A percentile compares a stretch with the other conserved stretches of the same genome.
phyloP scores from a whole-genome alignment of 2,888 invertebrate genomes.

The Cataglyphis rosenhaueri region DNA sequence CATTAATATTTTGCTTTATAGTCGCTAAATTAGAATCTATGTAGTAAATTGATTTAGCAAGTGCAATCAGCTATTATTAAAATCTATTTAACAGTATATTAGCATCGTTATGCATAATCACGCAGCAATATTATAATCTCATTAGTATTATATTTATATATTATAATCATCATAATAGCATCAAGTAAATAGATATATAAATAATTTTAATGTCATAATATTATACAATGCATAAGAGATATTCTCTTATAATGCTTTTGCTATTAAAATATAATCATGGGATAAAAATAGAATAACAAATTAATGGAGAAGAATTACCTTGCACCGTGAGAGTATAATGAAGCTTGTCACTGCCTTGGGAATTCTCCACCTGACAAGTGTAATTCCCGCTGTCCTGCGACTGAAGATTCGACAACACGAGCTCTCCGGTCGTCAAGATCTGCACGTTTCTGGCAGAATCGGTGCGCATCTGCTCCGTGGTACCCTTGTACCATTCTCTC shows the following conservation, averaged over 20 bases:
- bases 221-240: neutral
- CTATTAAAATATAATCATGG: neutral
- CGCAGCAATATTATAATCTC: neutral
- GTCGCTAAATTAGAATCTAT: neutral
- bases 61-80: conserved; percentile 8
- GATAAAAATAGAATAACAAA: neutral
- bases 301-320: conserved; percentile 80
- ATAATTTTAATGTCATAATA: neutral
- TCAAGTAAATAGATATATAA: neutral
- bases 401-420: conserved; percentile 89
- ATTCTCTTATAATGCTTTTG: neutral
- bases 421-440: conserved; percentile 89
- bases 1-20: conserved; percentile 1
- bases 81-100: conserved; percentile 8
- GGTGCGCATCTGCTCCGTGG: conserved; percentile 87
- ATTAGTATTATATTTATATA: neutral
- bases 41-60: neutral
- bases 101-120: neutral
- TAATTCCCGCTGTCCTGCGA: conserved; percentile 90
- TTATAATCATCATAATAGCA: neutral
- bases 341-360: conserved; percentile 89
- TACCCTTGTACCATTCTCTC: conserved; percentile 89
- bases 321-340: conserved; percentile 89
- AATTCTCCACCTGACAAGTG: conserved; percentile 90
- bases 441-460: conserved; percentile 88